Evolutionary conservation across 2,113 vertebrate species (phyloP).

Genomic region (Etheostoma spectabile): DNA sequence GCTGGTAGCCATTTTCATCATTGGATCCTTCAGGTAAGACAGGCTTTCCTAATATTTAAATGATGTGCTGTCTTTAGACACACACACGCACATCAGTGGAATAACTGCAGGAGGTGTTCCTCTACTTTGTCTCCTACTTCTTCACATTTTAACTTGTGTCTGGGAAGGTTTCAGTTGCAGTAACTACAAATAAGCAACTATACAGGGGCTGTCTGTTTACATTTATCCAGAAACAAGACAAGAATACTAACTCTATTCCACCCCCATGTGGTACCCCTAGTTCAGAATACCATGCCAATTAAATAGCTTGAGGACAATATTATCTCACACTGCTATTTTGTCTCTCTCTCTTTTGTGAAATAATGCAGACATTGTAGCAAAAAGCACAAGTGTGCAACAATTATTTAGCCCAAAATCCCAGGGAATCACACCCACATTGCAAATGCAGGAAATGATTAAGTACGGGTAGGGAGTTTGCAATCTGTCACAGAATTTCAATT

Average conservation of each 20-base stretch:
- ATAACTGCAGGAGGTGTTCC: not conserved
- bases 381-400: not conserved
- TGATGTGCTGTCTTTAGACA: not conserved
- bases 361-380: not conserved
- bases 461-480: not conserved
- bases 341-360: not conserved
- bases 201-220: no score
- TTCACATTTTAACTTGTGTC: not conserved
- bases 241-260: no score
- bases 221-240: no score
- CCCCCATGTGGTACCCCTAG: no score
- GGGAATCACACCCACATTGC: not conserved
- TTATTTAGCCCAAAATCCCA: not conserved
- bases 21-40: constrained; percentile 90
- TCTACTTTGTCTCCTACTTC: not conserved
- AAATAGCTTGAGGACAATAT: no score
- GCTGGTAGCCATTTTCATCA: constrained; percentile 88
- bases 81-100: not conserved
- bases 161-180: not conserved
- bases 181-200: not conserved
- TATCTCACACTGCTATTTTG: not conserved
- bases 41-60: not conserved
- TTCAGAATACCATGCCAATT: no score
- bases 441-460: not conserved
- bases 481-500: not conserved